These are phyloP conservation scores for Octopus sinensis DNA, from an alignment of 1,140 invertebrate species.

Conservation along the genomic window DNA sequence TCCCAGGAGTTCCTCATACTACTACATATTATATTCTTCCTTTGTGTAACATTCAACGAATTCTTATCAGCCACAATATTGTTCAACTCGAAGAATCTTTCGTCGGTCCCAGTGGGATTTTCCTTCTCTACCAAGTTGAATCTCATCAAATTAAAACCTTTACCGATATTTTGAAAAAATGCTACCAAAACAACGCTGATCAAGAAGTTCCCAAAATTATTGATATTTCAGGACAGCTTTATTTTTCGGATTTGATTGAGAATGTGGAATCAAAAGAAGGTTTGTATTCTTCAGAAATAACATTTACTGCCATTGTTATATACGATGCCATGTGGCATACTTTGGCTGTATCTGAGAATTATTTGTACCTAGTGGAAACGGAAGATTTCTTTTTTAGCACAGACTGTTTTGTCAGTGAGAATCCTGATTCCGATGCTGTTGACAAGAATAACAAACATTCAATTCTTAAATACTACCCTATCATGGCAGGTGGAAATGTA, in stretches of 20 bases:
- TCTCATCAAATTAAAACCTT: constrained; percentile 38
- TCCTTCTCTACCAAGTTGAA: constrained; percentile 44
- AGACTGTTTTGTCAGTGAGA: not conserved
- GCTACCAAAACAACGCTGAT: constrained; percentile 16
- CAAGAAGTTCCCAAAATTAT: constrained; percentile 30
- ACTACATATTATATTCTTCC: constrained; percentile 46
- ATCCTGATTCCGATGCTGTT: not conserved
- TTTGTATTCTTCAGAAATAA: constrained; percentile 39
- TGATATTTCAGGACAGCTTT: constrained; percentile 38
- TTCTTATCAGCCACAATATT: constrained; percentile 45
- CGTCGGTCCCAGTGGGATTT: constrained; percentile 45
- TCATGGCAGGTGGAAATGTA: constrained; percentile 45
- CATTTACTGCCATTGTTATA: constrained; percentile 30
- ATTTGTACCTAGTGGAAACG: constrained; percentile 40
- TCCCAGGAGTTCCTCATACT: constrained; percentile 38
- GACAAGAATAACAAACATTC: not conserved
- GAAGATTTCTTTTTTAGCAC: not conserved
- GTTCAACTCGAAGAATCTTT: constrained; percentile 51
- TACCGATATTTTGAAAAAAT: constrained; percentile 25
- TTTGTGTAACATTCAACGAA: constrained; percentile 47
- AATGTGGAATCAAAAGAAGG: constrained; percentile 34
- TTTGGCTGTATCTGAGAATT: constrained; percentile 44
- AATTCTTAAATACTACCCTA: constrained; percentile 24
- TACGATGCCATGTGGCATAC: constrained; percentile 23
- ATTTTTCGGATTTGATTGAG: constrained; percentile 40